Percentiles rank a stretch among this genome's conserved stretches.
Conservation (phyloP, 2,888 invertebrate genomes). For the Lobophora halterata region DNA sequence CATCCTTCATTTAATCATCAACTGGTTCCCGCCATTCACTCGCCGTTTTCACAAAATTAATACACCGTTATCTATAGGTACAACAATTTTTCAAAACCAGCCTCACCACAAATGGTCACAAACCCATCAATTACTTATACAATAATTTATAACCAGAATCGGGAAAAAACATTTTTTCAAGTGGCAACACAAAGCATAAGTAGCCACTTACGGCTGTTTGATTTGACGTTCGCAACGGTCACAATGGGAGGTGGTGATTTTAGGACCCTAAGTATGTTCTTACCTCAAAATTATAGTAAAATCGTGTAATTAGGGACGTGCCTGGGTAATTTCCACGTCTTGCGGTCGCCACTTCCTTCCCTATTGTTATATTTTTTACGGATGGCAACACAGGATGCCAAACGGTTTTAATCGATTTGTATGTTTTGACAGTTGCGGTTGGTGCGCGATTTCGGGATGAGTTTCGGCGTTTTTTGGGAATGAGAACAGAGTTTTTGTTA, state of each 20-base stretch:
- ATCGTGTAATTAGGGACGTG: conserved; percentile 72
- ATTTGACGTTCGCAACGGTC: conserved; percentile 62
- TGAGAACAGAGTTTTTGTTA: conserved; percentile 29
- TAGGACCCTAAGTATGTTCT: conserved; percentile 46
- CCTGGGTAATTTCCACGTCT: conserved; percentile 63
- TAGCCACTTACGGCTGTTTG: conserved; percentile 48
- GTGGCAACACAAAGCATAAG: conserved; percentile 33
- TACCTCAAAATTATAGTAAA: conserved; percentile 73
- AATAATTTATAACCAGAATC: conserved; percentile 47
- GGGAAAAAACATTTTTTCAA: conserved; percentile 35
- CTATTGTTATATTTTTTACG: conserved; percentile 59
- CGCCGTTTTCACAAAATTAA: conserved; percentile 20
- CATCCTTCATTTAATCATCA: conserved; percentile 16
- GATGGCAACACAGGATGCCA: conserved; percentile 47
- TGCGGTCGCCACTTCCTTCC: conserved; percentile 74
- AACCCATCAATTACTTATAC: conserved; percentile 38
- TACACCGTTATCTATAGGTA: conserved; percentile 22
- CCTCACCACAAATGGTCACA: conserved; percentile 29
- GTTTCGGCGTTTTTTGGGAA: conserved; percentile 19
- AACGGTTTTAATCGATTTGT: conserved; percentile 68
- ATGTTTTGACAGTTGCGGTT: conserved; percentile 76
- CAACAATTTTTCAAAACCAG: conserved; percentile 22
- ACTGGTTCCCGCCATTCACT: conserved; percentile 17
- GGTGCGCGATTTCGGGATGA: conserved; percentile 47
- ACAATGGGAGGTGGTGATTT: conserved; percentile 66